Evolutionary conservation across 2,888 invertebrate species (phyloP), one percentile per base, ranked within the genome.

Genomic region (Acrobasis suavella): DNA sequence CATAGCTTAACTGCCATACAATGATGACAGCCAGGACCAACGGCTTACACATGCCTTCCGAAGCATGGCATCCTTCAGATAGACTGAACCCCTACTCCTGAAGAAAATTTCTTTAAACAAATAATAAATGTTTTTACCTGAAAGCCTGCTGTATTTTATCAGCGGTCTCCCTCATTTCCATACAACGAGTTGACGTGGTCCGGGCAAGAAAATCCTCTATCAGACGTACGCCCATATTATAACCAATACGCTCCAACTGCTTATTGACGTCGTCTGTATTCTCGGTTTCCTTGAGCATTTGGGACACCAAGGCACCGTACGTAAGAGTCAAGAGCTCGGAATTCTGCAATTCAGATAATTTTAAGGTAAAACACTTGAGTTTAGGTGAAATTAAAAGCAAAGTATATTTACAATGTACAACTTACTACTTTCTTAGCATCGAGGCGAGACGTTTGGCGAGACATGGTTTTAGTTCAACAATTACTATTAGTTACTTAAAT

Each of bases 141-240:
- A 95, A 95, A 2, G 94, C 95, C 67, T 95, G 96, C 80, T 97
- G 97, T 72, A 98, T 96, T 85, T 98, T 97, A 81, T 99, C 99
- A 51, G 99, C 98, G 0, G 98, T 98, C 80, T 99, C 99, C 76
- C 98, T 95, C 91, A 99, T 96, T 87, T 99, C 99, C 78, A 97
- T 93, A 83, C 99, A 99, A 52, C 98, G 94, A 0, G 96, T 96
- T 3, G 97, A 96, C 61, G 96, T 96, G 17, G 97, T 98, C 72
- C 98, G 95, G 0, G 99, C 98, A 10, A 99, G 92, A 78, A 98
- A 99, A 83, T 99, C 99, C 91, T 99, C 99, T 67, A 99, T 98
- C 50, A 99, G 90, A 54, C 99, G 94, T 61, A 99, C 96, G 12
- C 99, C 99, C 95, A 99, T 99, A 82, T 99, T 99, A 84, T 99